phyloP scores from a whole-genome alignment of 1,140 invertebrate species.

The Drosophila tani region DNA sequence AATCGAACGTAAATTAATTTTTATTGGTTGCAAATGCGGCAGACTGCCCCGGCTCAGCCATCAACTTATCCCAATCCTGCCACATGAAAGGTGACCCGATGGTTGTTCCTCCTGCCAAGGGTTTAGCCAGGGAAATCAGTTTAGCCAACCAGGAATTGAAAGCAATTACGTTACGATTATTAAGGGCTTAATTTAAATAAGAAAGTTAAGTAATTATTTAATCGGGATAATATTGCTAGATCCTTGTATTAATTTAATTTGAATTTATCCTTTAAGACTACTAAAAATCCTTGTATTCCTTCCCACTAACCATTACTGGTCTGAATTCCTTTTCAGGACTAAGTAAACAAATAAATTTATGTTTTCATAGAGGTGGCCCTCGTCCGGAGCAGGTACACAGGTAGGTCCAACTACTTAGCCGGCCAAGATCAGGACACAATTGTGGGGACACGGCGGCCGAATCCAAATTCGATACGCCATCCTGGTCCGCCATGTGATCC shows the following conservation, averaged over 20 bases:
- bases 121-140: constrained; percentile 9
- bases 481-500: constrained; percentile 47
- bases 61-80: constrained; percentile 35
- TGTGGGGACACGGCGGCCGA: constrained; percentile 45
- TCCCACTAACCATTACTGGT: too few relatives aligned
- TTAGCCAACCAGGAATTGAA: constrained; percentile 8
- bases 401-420: constrained; percentile 47
- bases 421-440: constrained; percentile 47
- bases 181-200: not conserved
- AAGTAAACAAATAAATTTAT: constrained; percentile 51
- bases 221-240: not conserved
- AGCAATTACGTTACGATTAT: not conserved
- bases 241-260: too few relatives aligned
- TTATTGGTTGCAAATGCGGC: constrained; percentile 59
- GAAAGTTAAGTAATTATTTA: not conserved
- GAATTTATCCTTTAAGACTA: not conserved
- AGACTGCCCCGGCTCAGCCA: constrained; percentile 25
- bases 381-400: constrained; percentile 9
- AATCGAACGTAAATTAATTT: constrained; percentile 82
- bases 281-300: not conserved
- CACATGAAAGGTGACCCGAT: constrained; percentile 45
- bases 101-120: not conserved
- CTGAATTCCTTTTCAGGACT: constrained; percentile 5
- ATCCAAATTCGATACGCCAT: constrained; percentile 36
- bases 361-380: constrained; percentile 14